Evolutionary conservation across 2,888 invertebrate genomes (phyloP).

Genomic region (Dexiosoma caninum): DNA sequence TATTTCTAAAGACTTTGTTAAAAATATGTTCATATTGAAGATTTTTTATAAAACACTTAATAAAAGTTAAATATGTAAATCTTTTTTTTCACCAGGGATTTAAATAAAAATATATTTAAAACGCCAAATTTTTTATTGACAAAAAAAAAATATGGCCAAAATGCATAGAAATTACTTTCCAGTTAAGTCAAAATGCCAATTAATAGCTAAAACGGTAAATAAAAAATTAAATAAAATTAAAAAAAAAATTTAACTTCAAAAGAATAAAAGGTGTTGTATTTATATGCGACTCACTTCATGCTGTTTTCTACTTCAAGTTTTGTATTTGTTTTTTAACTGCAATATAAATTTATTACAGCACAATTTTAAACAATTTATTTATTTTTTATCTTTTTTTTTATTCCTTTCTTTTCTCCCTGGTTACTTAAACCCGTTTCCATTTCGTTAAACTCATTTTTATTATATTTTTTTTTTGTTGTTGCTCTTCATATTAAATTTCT

Average conservation of each 20-base stretch:
- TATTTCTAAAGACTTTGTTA: too few relatives aligned
- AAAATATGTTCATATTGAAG: too few relatives aligned
- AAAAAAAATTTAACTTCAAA: not conserved
- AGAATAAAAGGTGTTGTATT: conserved; percentile 15
- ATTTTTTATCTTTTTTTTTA: conserved; percentile 2
- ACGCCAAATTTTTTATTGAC: not conserved
- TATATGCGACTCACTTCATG: conserved; percentile 19
- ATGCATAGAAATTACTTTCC: not conserved
- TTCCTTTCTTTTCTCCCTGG: not conserved
- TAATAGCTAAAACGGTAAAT: not conserved
- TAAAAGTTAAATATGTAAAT: not conserved
- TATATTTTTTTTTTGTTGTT: too few relatives aligned
- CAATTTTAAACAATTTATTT: conserved; percentile 36
- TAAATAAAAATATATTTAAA: not conserved
- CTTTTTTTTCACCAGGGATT: too few relatives aligned
- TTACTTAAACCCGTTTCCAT: conserved; percentile 58
- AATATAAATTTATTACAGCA: conserved; percentile 58
- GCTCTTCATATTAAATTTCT: not conserved
- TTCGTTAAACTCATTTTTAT: conserved; percentile 47
- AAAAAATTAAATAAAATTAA: not conserved
- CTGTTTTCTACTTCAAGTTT: not conserved
- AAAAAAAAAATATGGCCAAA: not conserved
- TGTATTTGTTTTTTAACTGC: conserved; percentile 3
- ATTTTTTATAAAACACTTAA: conserved; percentile 6
- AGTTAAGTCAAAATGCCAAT: not conserved